Evolutionary conservation across 2,888 invertebrate genomes (phyloP), one percentile per base, ranked within the genome.

Genomic region (Drosophila picticornis): DNA sequence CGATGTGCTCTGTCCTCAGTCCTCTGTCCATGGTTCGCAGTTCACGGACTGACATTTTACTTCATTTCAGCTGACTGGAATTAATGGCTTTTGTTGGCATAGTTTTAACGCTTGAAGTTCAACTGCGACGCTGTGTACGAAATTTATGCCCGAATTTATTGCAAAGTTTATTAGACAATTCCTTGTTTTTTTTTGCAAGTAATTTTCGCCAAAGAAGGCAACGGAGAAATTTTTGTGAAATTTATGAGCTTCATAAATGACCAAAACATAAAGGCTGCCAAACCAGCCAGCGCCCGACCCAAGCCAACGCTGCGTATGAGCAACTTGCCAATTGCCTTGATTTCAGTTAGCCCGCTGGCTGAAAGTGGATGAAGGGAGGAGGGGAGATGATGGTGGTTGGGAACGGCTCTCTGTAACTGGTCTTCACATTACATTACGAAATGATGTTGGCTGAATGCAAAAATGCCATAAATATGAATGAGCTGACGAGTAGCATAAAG

Each of bases 241-340:
- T 91, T 91, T 91, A 91, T 91, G 88, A 83, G 82, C 83, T 86
- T 85, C 88, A 88, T 91, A 90, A 91, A 91, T 90, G 90, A 83
- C 90, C 87, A 74, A 83, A 79, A 82, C 82, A 84, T 87, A 84
- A 87, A 86, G 75, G 70, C 73, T 68, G 55, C 66, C 58, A 55
- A 25, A 55, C 46, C 46, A 56, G 4, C 25, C 29, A 43, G 46
- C 6, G 51, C 36, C 19, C 27, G 48, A 40, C 29, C 58, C 34
- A 10, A 40, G 51, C 74, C 69, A 80, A 74, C 67, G 56, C 80
- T 69, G 84, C 86, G 88, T 87, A 87, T 88, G 90, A 88, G 88
- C 84, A 88, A 90, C 85, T 83, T 90, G 88, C 90, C 90, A 85
- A 86, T 86, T 90, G 86, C 90, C 86, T 72, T 79, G 89, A 86